These are phyloP conservation scores for Eulemur rufifrons DNA, from an alignment of 2,113 vertebrate genomes.

Conservation along the genomic window DNA sequence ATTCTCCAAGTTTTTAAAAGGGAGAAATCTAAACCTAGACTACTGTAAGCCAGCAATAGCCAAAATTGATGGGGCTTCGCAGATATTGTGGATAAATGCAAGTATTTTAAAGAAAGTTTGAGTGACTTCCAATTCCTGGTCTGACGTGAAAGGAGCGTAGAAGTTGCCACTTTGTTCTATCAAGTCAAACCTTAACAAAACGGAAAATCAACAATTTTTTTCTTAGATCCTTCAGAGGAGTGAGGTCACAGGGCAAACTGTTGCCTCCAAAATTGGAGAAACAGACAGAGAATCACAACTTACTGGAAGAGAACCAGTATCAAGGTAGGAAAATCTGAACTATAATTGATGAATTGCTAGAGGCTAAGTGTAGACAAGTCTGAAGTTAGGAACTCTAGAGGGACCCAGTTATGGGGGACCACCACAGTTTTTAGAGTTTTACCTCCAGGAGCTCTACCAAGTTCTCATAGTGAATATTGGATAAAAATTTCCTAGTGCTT, in stretches of 20 bases:
- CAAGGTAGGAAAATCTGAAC: not conserved
- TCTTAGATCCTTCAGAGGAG: not conserved
- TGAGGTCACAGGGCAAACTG: not conserved
- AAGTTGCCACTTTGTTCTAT: not conserved
- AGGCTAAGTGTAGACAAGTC: not conserved
- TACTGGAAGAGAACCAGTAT: not conserved
- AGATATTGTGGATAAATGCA: not conserved
- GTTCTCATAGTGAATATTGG: not conserved
- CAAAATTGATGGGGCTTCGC: not conserved
- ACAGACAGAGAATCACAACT: not conserved
- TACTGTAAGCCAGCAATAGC: not conserved
- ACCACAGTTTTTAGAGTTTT: not conserved
- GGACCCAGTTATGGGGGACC: not conserved
- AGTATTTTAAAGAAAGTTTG: not conserved
- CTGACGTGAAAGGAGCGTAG: not conserved
- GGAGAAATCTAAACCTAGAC: not conserved
- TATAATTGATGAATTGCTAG: not conserved
- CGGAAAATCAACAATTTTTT: not conserved
- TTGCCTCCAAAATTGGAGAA: not conserved
- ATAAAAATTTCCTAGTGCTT: not conserved
- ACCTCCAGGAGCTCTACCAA: not conserved
- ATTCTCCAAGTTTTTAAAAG: not conserved
- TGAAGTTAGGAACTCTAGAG: not conserved
- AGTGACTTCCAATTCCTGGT: not conserved
- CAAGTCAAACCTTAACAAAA: not conserved